These are phyloP conservation scores for Helicolenus hilgendorfi DNA, from an alignment of 2,797 vertebrate species.

Conservation along the genomic window DNA sequence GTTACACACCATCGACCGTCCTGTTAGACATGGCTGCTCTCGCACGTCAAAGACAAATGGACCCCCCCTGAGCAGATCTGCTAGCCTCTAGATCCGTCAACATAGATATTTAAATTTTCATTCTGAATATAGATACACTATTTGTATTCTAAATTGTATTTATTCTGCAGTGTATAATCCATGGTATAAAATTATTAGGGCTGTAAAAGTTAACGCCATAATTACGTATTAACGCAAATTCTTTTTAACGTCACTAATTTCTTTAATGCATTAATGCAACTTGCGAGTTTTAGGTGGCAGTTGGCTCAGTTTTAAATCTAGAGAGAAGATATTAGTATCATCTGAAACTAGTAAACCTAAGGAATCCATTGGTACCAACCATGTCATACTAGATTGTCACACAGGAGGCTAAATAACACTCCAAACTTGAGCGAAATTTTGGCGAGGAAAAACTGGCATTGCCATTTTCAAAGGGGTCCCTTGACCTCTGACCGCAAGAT, in stretches of 20 bases:
- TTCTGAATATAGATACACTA: neutral
- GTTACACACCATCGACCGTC: conserved; percentile 42
- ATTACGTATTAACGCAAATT: neutral
- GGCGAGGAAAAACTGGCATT: too few species aligned
- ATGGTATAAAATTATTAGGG: neutral
- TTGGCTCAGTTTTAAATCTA: neutral
- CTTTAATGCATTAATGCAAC: neutral
- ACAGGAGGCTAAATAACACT: neutral
- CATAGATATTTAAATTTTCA: neutral
- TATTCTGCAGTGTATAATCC: neutral
- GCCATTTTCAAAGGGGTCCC: neutral
- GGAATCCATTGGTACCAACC: neutral
- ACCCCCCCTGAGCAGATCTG: conserved; percentile 1
- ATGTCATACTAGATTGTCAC: neutral
- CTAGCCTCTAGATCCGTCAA: neutral
- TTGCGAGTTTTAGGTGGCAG: too few species aligned
- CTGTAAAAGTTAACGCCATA: neutral
- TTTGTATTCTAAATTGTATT: neutral
- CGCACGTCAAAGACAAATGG: conserved; percentile 39
- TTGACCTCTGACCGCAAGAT: neutral
- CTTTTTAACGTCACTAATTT: neutral
- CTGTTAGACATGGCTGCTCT: conserved; percentile 52
- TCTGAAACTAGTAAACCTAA: neutral
- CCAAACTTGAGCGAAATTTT: accelerated
- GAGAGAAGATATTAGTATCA: neutral